Evolutionary conservation across 2,113 vertebrate species (phyloP), one percentile per base, ranked within the genome.

Genomic region (Amblyopsis rosae): DNA sequence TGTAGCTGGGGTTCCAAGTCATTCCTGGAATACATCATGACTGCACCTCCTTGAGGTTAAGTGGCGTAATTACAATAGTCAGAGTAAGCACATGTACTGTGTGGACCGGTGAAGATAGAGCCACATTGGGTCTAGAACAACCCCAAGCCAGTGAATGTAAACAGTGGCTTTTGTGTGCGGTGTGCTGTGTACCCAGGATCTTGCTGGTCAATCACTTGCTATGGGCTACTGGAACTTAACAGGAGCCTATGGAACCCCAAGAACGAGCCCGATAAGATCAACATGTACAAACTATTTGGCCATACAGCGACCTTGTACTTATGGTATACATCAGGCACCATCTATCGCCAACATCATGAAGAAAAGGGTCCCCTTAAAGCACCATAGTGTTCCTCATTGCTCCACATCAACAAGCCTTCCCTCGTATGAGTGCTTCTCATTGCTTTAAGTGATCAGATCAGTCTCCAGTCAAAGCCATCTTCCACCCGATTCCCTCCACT

Each of bases 191-290:
- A 51, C n/a, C 4, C 48, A 57, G 55, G 10, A 3, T 57, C 60
- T 71, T 65, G 46, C 66, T 26, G 60, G 33, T 32, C 9, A 9
- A 64, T 58, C 45, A 64, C 46, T 13, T 6, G 55, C 16, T 57
- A 19, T 19, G 67, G 49, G 64, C 56, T 4, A 46, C 54, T 63
- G 58, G 64, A 72, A 64, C 50, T 66, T 45, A 54, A 12, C 63
- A 53, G 73, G 58, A 58, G 69, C 19, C 73, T 69, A 79, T 84
- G 82, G 82, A 88, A 85, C 80, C 82, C 86, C 81, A 70, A 68
- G 57, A 75, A 59, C 50, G 3, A 17, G 73, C 54, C 35, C 58
- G 13, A 73, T 6, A 0, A 58, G 63, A 41, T 63, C 4, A 41
- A 41, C 35, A 41, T 26, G 26, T 41, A 41, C 35, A 41, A 5